A percentile compares a stretch with the other conserved stretches of the same genome.
These are phyloP conservation scores for Bombus sibiricus DNA, from an alignment of 1,140 invertebrate genomes.

Conservation along the genomic window DNA sequence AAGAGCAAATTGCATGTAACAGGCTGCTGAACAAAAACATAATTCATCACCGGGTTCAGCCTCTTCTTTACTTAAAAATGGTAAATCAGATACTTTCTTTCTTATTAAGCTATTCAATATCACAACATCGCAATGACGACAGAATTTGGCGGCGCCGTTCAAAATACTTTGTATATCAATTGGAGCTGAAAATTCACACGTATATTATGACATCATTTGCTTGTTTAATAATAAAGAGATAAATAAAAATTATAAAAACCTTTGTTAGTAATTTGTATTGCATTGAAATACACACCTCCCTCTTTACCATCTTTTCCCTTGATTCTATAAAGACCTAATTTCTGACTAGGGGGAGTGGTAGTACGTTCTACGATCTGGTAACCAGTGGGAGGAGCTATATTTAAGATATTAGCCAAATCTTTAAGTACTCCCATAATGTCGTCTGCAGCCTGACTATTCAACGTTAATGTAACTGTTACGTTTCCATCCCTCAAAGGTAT, in stretches of 20 bases:
- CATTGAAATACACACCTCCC: conserved; percentile 82
- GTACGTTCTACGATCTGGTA: conserved; percentile 93
- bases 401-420: conserved; percentile 94
- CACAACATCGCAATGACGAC: conserved; percentile 95
- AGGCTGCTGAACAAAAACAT: conserved; percentile 92
- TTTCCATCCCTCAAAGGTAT: conserved; percentile 89
- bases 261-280: conserved; percentile 4
- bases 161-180: conserved; percentile 95
- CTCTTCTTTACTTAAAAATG: conserved; percentile 87
- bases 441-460: conserved; percentile 94
- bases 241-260: conserved; percentile 2
- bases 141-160: conserved; percentile 94
- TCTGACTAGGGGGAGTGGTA: conserved; percentile 90
- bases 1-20: conserved; percentile 91
- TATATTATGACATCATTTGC: conserved; percentile 1
- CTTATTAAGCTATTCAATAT: conserved; percentile 91
- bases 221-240: neutral
- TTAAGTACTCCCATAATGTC: conserved; percentile 95
- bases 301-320: conserved; percentile 94
- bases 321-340: conserved; percentile 90
- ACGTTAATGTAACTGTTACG: conserved; percentile 95
- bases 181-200: conserved; percentile 82
- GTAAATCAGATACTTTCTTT: conserved; percentile 92
- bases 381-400: conserved; percentile 92
- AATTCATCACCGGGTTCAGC: conserved; percentile 88